Conservation (phyloP, 2,888 invertebrate species). For the Macaria liturata region DNA sequence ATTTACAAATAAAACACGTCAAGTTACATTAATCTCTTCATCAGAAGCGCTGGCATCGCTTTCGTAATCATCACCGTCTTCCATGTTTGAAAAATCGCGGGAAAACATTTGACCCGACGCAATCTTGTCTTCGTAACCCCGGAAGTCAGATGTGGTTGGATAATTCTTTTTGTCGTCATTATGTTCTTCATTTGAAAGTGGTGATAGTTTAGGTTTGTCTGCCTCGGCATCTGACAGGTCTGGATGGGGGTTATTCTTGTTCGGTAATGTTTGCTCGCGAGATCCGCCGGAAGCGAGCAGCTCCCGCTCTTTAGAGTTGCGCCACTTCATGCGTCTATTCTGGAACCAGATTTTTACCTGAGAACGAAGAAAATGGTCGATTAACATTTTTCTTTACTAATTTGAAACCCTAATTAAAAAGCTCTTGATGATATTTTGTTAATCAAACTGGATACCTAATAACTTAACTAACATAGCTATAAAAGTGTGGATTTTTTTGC, state of each 20-base stretch:
- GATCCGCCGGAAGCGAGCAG: slow-evolving; percentile 96
- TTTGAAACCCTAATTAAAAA: too few relatives aligned
- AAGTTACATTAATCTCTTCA: slow-evolving; percentile 94
- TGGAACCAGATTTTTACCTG: slow-evolving; percentile 93
- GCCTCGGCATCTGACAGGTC: slow-evolving; percentile 95
- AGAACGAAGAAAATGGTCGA: slow-evolving; percentile 21
- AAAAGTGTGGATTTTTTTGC: neutral
- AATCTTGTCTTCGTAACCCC: slow-evolving; percentile 72
- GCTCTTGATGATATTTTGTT: too few relatives aligned
- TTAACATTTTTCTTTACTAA: neutral
- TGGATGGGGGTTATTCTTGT: slow-evolving; percentile 98
- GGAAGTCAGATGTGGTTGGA: slow-evolving; percentile 60
- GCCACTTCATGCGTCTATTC: slow-evolving; percentile 99
- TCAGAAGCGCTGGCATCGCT: slow-evolving; percentile 87
- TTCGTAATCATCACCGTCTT: slow-evolving; percentile 73
- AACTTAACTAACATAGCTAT: neutral
- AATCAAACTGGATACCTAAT: too few relatives aligned
- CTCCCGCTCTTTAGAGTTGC: slow-evolving; percentile 98
- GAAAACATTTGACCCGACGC: slow-evolving; percentile 48
- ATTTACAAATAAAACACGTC: slow-evolving; percentile 78
- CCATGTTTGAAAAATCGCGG: slow-evolving; percentile 66
- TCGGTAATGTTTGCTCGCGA: slow-evolving; percentile 96
- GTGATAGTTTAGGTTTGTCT: slow-evolving; percentile 88
- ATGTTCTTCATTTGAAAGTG: slow-evolving; percentile 73
- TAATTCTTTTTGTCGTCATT: slow-evolving; percentile 60